phyloP scores from a whole-genome alignment of 1,140 invertebrate species.

The Rhyzopertha dominica region DNA sequence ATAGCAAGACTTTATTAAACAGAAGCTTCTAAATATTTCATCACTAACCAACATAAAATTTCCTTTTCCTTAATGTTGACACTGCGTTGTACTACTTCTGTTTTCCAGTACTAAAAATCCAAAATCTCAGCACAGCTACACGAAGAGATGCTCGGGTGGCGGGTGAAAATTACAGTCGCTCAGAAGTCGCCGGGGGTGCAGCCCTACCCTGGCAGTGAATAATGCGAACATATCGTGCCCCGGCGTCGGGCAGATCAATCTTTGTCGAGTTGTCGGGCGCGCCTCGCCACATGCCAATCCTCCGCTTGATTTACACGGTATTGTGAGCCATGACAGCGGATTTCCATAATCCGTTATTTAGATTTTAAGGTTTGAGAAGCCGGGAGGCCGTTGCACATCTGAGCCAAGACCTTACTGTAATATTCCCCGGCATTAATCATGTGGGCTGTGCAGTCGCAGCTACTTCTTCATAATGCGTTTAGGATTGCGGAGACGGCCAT shows the following conservation, averaged over 20 bases:
- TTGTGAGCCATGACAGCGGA: constrained; percentile 20
- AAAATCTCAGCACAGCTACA: too few species aligned
- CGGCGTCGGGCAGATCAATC: constrained; percentile 36
- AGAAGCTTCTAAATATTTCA: too few species aligned
- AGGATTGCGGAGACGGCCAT: too few species aligned
- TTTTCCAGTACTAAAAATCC: too few species aligned
- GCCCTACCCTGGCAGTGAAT: constrained; percentile 30
- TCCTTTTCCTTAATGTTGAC: too few species aligned
- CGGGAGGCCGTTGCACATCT: too few species aligned
- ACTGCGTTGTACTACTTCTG: too few species aligned
- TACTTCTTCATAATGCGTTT: constrained; percentile 7
- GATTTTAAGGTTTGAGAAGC: too few species aligned
- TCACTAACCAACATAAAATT: too few species aligned
- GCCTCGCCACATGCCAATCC: constrained; percentile 40
- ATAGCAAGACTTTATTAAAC: too few species aligned
- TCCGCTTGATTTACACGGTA: constrained; percentile 36
- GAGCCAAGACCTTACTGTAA: not conserved
- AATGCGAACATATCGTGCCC: constrained; percentile 37
- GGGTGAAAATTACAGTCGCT: too few species aligned
- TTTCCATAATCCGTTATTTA: constrained; percentile 29
- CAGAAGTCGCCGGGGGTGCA: constrained; percentile 12
- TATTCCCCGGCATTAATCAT: not conserved
- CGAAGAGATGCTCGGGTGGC: too few species aligned
- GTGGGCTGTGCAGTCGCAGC: constrained; percentile 1
- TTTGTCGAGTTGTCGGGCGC: constrained; percentile 37